Evolutionary conservation across 2,888 invertebrate species (phyloP).

Genomic region (Hetaerina titia): DNA sequence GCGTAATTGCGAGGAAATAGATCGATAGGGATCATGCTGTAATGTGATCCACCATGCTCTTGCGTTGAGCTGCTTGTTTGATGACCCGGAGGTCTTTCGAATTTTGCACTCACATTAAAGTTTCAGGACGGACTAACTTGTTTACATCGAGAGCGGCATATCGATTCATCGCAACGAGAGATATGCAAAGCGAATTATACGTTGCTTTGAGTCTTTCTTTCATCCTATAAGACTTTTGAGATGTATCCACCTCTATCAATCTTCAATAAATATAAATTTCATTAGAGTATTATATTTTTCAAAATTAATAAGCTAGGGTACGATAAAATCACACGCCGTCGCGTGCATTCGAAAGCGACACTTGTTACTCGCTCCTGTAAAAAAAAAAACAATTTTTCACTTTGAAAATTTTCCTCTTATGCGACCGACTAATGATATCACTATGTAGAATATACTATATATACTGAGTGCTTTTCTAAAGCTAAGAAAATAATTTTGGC

Average conservation of each 20-base stretch:
- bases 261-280: background rate
- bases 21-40: background rate
- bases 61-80: background rate
- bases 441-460: background rate
- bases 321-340: background rate
- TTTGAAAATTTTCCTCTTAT: background rate
- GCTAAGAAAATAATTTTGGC: background rate
- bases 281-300: background rate
- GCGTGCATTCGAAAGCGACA: background rate
- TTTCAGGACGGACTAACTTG: background rate
- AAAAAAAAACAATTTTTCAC: background rate
- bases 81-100: background rate
- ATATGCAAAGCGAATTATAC: background rate
- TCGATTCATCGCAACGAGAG: background rate
- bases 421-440: background rate
- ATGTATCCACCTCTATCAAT: background rate
- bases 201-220: background rate
- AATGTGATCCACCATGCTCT: background rate
- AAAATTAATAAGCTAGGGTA: background rate
- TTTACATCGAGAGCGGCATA: background rate
- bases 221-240: background rate
- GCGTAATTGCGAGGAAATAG: background rate
- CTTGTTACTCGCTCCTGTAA: too few species aligned
- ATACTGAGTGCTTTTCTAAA: background rate
- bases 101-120: background rate